Evolutionary conservation across 2,113 vertebrate species (phyloP).

Genomic region (Larimichthys polyactis): DNA sequence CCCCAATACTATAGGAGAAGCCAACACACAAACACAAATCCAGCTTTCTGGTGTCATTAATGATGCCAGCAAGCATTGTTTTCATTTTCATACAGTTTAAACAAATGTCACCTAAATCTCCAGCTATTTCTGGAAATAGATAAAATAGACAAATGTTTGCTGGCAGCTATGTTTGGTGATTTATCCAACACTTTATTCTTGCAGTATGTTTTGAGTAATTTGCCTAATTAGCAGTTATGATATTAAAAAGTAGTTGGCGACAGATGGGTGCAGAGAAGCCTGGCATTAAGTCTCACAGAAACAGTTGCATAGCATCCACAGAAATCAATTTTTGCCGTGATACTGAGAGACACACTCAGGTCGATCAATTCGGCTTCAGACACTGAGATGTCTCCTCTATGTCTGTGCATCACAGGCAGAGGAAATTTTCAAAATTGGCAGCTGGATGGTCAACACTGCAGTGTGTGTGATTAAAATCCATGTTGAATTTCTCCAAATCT

Average conservation of each 20-base stretch:
- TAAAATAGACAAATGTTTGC: conserved; percentile 3
- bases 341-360: conserved; percentile 11
- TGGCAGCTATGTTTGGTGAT: conserved; percentile 4
- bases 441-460: neutral
- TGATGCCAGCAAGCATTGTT: neutral
- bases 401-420: neutral
- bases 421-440: neutral
- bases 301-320: neutral
- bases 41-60: neutral
- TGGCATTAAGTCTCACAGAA: neutral
- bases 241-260: neutral
- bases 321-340: neutral
- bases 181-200: neutral
- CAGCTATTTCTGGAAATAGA: neutral
- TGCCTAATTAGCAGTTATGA: conserved; percentile 1
- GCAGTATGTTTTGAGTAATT: neutral
- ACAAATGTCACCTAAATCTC: neutral
- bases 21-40: neutral
- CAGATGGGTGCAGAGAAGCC: conserved; percentile 4
- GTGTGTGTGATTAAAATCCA: neutral
- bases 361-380: conserved; percentile 9
- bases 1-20: neutral
- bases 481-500: neutral
- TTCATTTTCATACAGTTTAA: neutral
- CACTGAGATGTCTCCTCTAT: neutral